Evolutionary conservation across 2,888 invertebrate genomes (phyloP).

Genomic region (Caradrina kadenii): DNA sequence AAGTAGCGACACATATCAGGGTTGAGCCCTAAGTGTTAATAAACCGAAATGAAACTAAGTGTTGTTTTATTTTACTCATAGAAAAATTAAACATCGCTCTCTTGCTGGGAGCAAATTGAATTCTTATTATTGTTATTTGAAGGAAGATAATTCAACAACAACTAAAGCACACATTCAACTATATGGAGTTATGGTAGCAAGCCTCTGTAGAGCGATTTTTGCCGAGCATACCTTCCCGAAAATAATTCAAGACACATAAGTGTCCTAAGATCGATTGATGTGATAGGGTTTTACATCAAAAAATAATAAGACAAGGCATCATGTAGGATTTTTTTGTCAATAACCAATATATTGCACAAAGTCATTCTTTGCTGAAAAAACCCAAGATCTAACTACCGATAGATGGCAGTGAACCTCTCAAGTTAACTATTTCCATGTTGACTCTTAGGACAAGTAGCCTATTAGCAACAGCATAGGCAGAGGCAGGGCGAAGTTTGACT

Average conservation of each 20-base stretch:
- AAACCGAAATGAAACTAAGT: constrained; percentile 79
- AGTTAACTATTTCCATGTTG: background rate
- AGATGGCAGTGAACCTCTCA: constrained; percentile 33
- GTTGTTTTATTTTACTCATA: constrained; percentile 79
- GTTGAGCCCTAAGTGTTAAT: constrained; percentile 87
- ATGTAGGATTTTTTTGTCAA: no score
- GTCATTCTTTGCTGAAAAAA: background rate
- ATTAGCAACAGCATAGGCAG: background rate
- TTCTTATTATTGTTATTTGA: background rate
- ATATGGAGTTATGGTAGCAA: no score
- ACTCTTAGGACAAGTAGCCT: background rate
- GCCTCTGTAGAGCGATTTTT: no score
- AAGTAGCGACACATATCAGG: constrained; percentile 89
- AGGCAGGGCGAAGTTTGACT: background rate
- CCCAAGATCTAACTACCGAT: constrained; percentile 4
- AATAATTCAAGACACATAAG: no score
- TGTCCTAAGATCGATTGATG: no score
- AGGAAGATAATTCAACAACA: background rate
- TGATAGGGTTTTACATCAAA: no score
- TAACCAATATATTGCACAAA: no score
- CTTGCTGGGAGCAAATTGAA: background rate
- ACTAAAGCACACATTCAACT: background rate
- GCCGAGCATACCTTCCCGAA: no score
- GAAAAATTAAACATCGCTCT: background rate
- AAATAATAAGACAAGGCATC: no score